Conservation (phyloP, 2,113 vertebrate genomes). For the Dipodomys stephensi region DNA sequence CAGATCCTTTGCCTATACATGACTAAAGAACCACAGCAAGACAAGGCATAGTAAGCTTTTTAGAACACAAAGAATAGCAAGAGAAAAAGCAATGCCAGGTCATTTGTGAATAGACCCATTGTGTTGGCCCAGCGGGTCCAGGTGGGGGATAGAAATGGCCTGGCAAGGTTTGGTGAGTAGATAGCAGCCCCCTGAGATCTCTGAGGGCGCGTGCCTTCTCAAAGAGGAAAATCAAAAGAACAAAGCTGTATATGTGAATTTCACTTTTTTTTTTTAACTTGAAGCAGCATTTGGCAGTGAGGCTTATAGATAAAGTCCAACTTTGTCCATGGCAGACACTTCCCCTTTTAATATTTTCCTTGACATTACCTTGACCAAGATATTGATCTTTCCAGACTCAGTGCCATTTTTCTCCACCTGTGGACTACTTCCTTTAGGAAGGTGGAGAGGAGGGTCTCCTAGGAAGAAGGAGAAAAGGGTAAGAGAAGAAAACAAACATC, state of each 20-base stretch:
- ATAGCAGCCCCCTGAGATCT: not conserved
- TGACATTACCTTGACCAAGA: not conserved
- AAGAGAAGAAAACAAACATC: slow-evolving; percentile 56
- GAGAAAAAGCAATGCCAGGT: slow-evolving; percentile 74
- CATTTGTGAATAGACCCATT: slow-evolving; percentile 79
- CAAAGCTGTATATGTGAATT: slow-evolving; percentile 75
- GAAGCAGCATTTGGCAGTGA: slow-evolving; percentile 81
- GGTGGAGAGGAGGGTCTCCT: not conserved
- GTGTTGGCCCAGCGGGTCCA: slow-evolving; percentile 53
- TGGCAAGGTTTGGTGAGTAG: not conserved
- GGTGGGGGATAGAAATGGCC: not conserved
- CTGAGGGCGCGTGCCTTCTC: slow-evolving; percentile 78
- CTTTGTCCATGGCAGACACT: slow-evolving; percentile 41
- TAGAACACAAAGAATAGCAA: slow-evolving; percentile 69
- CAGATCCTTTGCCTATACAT: slow-evolving; percentile 81
- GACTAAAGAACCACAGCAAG: slow-evolving; percentile 77
- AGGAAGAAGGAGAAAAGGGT: not conserved
- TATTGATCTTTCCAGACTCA: slow-evolving; percentile 68
- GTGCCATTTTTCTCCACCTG: slow-evolving; percentile 79
- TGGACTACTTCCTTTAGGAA: slow-evolving; percentile 61
- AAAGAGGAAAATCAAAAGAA: slow-evolving; percentile 65
- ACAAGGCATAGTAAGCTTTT: slow-evolving; percentile 68
- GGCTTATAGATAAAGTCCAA: slow-evolving; percentile 61
- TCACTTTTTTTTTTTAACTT: slow-evolving; percentile 65
- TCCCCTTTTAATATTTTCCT: slow-evolving; percentile 39